These are phyloP conservation scores for Mastomys natalensis DNA, from an alignment of 2,113 vertebrate genomes.

Conservation along the genomic window DNA sequence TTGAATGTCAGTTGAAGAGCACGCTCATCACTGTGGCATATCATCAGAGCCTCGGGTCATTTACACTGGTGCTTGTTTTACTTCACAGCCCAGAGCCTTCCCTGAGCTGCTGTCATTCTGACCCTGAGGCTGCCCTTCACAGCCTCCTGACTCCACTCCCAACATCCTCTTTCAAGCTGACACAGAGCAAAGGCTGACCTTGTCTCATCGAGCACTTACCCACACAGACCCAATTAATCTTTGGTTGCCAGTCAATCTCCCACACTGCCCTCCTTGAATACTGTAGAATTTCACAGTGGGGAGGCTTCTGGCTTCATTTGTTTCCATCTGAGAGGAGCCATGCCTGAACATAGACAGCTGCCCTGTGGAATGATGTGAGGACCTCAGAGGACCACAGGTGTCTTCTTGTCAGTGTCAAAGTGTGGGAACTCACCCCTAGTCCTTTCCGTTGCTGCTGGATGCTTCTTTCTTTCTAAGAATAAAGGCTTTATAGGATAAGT, in stretches of 20 bases:
- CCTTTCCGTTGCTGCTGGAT: neutral
- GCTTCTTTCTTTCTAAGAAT: neutral
- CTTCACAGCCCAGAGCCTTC: conserved; percentile 85
- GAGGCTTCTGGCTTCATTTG: conserved; percentile 75
- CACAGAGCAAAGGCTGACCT: conserved; percentile 84
- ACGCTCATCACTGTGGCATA: conserved; percentile 70
- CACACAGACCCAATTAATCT: conserved; percentile 87
- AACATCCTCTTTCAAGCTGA: conserved; percentile 83
- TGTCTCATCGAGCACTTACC: conserved; percentile 86
- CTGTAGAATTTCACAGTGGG: conserved; percentile 76
- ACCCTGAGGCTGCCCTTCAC: conserved; percentile 85
- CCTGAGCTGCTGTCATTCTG: conserved; percentile 83
- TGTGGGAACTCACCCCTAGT: neutral
- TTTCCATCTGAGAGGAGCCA: conserved; percentile 70
- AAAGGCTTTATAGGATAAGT: conserved; percentile 25
- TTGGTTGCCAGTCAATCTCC: conserved; percentile 80
- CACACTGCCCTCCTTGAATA: conserved; percentile 81
- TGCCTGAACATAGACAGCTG: conserved; percentile 34
- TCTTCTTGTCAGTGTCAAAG: conserved; percentile 6
- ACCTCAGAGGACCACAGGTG: neutral
- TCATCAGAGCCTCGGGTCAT: conserved; percentile 84
- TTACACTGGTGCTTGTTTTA: conserved; percentile 87
- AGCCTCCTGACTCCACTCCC: conserved; percentile 84
- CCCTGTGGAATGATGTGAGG: neutral
- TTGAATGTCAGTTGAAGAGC: conserved; percentile 83